Evolutionary conservation across 2,797 vertebrate genomes (phyloP), one percentile per base, ranked within the genome.

Genomic region (Catamblyrhynchus diadema): DNA sequence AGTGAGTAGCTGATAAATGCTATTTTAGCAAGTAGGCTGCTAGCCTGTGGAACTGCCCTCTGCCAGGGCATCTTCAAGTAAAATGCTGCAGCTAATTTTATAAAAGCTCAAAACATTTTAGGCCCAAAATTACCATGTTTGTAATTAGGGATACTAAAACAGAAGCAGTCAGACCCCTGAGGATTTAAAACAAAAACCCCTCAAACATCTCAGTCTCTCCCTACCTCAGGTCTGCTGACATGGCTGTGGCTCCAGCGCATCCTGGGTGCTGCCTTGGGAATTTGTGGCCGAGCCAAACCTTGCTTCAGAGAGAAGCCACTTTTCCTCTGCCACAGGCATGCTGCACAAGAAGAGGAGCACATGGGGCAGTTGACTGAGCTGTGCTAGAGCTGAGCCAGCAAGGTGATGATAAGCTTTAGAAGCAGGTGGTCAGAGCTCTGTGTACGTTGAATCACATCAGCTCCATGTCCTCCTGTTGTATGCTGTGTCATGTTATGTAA

Each of bases 141-240:
- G 59, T 90, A 89, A 85, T 96, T 92, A 86, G 27, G 14, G 14
- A n/a, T 69, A 54, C 65, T 69, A 42, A 92, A 89, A 88, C 64
- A 94, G 77, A 69, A 92, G 50, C 57, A 83, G 45, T 59, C 20
- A 14, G 47, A 53, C 86, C 51, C 28, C 37, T 19, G 20, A 27
- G 13, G 47, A 74, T 85, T 69, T 44, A 23, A 39, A 72, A 35
- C 33, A 80, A 64, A 62, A 14, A 17, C 6, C 3, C 5, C 2
- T 23, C 14, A 14, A 20, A 45, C 20, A 37, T 24, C 45, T 83
- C 25, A 62, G 35, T 32, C 44, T 83, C 23, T 95, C 23, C 14
- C 33, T 91, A 0, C 32, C 37, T 89, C 39, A 48, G 61, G 54
- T 67, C 50, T 90, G 60, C 71, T 45, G 41, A 37, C 71, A 35